Evolutionary conservation across 2,797 vertebrate species (phyloP).

Genomic region (Brotula barbata): DNA sequence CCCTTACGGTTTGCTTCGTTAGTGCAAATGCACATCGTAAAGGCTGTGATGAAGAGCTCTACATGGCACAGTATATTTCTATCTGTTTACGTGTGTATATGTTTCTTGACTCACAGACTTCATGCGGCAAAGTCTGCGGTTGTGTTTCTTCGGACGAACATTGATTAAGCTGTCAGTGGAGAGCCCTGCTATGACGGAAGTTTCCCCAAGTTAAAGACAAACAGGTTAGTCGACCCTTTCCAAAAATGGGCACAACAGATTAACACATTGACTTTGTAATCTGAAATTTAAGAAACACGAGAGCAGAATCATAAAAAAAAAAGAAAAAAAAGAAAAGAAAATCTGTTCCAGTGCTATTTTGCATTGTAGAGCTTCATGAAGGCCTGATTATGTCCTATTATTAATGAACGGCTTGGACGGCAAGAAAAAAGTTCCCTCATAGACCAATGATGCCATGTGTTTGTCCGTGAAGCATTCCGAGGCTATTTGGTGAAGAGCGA

Average conservation of each 20-base stretch:
- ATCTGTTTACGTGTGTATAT: background rate
- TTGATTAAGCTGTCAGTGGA: background rate
- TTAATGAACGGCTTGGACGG: constrained; percentile 7
- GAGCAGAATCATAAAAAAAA: background rate
- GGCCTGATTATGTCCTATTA: constrained; percentile 4
- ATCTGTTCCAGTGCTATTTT: constrained; percentile 66
- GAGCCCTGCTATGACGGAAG: no score
- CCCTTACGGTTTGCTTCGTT: constrained; percentile 48
- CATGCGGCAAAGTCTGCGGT: background rate
- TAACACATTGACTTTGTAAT: no score
- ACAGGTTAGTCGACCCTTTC: background rate
- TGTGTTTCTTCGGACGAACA: background rate
- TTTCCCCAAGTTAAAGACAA: background rate
- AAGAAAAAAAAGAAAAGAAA: constrained; percentile 9
- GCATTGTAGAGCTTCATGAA: constrained; percentile 26
- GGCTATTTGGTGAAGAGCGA: constrained; percentile 46
- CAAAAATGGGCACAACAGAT: background rate
- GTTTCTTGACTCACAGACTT: background rate
- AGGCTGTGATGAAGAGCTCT: background rate
- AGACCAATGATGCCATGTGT: constrained; percentile 10
- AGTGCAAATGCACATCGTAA: constrained; percentile 13
- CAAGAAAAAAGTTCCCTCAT: constrained; percentile 17
- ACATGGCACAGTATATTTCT: background rate
- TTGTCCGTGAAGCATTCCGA: constrained; percentile 22
- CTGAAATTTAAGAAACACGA: constrained; percentile 17